A percentile compares a stretch with the other conserved stretches of the same genome.
phyloP scores from a whole-genome alignment of 2,113 vertebrate species.

The Empidonax traillii region DNA sequence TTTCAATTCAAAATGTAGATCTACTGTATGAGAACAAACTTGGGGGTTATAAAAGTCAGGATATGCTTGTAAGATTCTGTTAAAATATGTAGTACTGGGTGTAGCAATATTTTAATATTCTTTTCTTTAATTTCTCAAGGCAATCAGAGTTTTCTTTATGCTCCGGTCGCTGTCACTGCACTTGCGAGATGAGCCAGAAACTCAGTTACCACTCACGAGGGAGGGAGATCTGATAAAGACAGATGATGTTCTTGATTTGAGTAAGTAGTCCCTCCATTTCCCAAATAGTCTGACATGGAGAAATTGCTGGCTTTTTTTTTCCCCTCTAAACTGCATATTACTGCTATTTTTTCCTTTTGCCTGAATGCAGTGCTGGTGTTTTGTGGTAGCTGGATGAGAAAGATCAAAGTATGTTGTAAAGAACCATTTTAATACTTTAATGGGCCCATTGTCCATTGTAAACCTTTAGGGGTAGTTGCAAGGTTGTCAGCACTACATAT shows the following conservation, averaged over 20 bases:
- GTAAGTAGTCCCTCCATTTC: conserved; percentile 77
- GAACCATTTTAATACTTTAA: not conserved
- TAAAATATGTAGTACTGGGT: not conserved
- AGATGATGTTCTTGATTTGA: conserved; percentile 95
- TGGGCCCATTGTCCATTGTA: not conserved
- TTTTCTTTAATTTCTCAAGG: conserved; percentile 71
- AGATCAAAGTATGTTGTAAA: not conserved
- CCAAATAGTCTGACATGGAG: not conserved
- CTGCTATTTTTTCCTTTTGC: not conserved
- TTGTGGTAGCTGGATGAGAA: not conserved
- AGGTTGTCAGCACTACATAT: not conserved
- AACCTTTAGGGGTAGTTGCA: not conserved
- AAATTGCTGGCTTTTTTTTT: not conserved
- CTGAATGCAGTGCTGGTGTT: not conserved
- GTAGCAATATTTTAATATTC: not conserved
- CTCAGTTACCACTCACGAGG: conserved; percentile 91
- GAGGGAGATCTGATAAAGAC: conserved; percentile 95
- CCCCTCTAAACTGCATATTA: not conserved
- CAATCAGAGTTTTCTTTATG: conserved; percentile 98
- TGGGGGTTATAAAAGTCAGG: not conserved
- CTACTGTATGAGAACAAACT: not conserved
- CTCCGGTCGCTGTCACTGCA: conserved; percentile 89
- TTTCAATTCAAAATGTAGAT: not conserved
- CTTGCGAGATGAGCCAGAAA: conserved; percentile 88
- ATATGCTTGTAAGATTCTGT: not conserved